phyloP scores from a whole-genome alignment of 2,888 invertebrate genomes.

The Dynastes maya region DNA sequence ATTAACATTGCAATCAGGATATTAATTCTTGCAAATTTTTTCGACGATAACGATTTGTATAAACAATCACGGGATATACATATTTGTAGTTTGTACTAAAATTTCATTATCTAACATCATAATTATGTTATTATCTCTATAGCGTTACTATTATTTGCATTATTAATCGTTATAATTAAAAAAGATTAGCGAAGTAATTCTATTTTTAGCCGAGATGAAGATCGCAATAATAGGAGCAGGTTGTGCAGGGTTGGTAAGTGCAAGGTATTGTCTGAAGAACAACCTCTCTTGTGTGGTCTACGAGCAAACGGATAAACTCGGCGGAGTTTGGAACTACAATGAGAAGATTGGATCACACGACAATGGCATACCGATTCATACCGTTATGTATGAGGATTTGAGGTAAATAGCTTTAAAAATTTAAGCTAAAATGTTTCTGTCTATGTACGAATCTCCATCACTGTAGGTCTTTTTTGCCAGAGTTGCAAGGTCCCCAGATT shows the following conservation, averaged over 20 bases:
- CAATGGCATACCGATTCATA: slow-evolving; percentile 80
- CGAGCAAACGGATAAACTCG: slow-evolving; percentile 79
- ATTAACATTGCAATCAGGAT: no score
- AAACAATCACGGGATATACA: no score
- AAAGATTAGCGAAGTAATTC: no score
- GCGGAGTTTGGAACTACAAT: slow-evolving; percentile 87
- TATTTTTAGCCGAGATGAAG: slow-evolving; percentile 59
- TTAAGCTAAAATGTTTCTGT: background rate
- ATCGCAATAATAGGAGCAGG: slow-evolving; percentile 84
- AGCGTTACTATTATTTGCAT: background rate
- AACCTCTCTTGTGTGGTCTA: slow-evolving; percentile 75
- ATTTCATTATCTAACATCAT: no score
- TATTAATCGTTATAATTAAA: background rate
- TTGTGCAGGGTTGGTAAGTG: slow-evolving; percentile 80
- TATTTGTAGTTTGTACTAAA: no score
- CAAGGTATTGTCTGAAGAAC: slow-evolving; percentile 75
- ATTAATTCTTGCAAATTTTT: no score
- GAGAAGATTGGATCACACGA: slow-evolving; percentile 77
- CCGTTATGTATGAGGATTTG: slow-evolving; percentile 87
- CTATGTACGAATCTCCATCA: no score
- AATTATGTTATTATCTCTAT: no score
- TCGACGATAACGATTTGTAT: no score
- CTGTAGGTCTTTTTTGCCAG: no score
- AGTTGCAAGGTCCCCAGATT: no score
- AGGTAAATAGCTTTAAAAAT: slow-evolving; percentile 70